A percentile compares a stretch with the other conserved stretches of the same genome.
Evolutionary conservation across 2,113 vertebrate genomes (phyloP).

Genomic region (Epinephelus cyanopodus): DNA sequence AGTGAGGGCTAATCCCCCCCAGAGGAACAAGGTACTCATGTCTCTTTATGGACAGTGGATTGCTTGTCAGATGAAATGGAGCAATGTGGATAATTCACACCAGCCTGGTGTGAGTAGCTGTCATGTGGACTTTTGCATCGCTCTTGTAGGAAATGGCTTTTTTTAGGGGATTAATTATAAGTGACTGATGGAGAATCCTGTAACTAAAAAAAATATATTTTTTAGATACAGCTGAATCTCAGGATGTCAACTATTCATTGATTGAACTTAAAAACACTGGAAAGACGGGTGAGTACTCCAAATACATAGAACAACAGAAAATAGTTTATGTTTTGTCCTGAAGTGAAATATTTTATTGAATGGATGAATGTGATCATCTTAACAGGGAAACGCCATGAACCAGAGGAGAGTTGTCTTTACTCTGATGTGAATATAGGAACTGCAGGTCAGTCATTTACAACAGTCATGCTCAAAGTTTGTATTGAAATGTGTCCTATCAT

Average conservation of each 20-base stretch:
- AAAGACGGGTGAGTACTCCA: not conserved
- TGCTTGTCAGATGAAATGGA: too few relatives aligned
- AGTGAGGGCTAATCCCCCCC: too few relatives aligned
- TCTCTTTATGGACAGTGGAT: too few relatives aligned
- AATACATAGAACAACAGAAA: not conserved
- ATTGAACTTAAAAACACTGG: not conserved
- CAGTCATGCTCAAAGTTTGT: too few relatives aligned
- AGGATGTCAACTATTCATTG: not conserved
- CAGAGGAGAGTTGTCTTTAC: not conserved
- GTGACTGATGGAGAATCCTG: not conserved
- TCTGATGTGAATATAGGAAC: constrained; percentile 1
- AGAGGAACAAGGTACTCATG: too few relatives aligned
- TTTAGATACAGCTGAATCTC: not conserved
- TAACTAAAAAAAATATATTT: not conserved
- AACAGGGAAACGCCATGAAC: constrained; percentile 10
- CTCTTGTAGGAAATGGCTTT: too few relatives aligned
- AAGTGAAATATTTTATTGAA: not conserved
- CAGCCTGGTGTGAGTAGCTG: too few relatives aligned
- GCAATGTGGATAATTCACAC: too few relatives aligned
- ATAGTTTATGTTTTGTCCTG: not conserved
- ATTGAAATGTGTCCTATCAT: too few relatives aligned
- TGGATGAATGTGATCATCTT: not conserved
- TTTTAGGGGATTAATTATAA: too few relatives aligned
- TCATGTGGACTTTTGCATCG: too few relatives aligned
- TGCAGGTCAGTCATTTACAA: too few relatives aligned